phyloP scores from a whole-genome alignment of 2,797 vertebrate genomes.

The Heterohyrax brucei region DNA sequence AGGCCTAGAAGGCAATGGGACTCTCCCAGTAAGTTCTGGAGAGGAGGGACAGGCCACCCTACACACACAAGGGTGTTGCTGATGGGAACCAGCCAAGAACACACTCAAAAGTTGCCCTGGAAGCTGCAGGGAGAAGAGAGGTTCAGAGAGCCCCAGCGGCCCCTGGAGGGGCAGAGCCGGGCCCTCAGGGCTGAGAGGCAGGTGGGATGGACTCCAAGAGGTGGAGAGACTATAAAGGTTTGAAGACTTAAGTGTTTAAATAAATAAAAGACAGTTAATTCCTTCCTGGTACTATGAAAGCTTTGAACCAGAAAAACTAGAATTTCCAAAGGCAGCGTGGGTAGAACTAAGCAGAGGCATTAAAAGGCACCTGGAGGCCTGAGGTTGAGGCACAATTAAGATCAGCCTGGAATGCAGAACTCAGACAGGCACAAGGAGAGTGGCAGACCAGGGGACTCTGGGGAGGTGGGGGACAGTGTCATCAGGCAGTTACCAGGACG shows the following conservation, averaged over 20 bases:
- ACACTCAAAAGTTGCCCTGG: rapidly evolving
- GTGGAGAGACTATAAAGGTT: not conserved
- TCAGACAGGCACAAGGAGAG: rapidly evolving
- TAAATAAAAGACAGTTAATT: conserved; percentile 46
- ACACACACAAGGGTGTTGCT: too few relatives aligned
- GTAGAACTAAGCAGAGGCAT: rapidly evolving
- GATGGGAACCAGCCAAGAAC: not conserved
- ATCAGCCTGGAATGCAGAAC: rapidly evolving
- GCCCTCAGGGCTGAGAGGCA: rapidly evolving
- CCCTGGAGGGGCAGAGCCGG: rapidly evolving
- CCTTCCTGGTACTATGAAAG: not conserved
- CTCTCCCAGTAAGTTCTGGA: rapidly evolving
- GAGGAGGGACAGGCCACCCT: too few relatives aligned
- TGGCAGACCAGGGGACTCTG: rapidly evolving
- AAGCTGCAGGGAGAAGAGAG: too few relatives aligned
- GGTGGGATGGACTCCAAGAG: not conserved
- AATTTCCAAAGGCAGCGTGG: not conserved
- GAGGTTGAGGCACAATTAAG: not conserved
- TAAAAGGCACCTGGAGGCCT: not conserved
- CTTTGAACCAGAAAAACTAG: conserved; percentile 53
- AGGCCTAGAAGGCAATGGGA: rapidly evolving
- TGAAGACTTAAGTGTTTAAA: not conserved
- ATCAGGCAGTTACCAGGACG: not conserved
- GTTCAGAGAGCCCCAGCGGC: too few relatives aligned
- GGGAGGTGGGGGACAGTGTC: not conserved